These are phyloP conservation scores for Aphelenchoides avenae DNA, from an alignment of 1,140 invertebrate genomes.

Conservation along the genomic window DNA sequence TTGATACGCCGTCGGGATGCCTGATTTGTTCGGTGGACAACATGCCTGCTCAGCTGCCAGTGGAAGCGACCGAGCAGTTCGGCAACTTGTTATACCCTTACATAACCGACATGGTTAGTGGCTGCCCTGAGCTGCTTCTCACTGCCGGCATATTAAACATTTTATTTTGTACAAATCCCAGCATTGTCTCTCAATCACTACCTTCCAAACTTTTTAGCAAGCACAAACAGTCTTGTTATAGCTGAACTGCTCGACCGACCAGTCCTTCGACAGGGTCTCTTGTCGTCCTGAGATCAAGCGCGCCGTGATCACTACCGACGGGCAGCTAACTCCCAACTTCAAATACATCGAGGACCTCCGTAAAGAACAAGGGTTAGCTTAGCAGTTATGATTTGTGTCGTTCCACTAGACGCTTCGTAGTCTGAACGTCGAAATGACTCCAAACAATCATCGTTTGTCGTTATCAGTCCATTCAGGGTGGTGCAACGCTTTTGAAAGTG, in stretches of 20 bases:
- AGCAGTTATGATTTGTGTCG: too few relatives aligned
- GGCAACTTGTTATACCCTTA: slow-evolving; percentile 86
- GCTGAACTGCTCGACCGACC: slow-evolving; percentile 65
- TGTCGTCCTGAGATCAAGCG: slow-evolving; percentile 54
- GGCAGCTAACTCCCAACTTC: slow-evolving; percentile 80
- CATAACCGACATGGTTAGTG: slow-evolving; percentile 73
- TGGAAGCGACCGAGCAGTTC: slow-evolving; percentile 95
- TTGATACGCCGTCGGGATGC: slow-evolving; percentile 68
- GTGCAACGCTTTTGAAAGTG: too few relatives aligned
- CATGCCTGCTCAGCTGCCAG: slow-evolving; percentile 96
- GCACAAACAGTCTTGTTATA: slow-evolving; percentile 40
- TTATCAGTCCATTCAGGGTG: too few relatives aligned
- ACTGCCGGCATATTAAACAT: not conserved
- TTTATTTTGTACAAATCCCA: not conserved
- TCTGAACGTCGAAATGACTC: too few relatives aligned
- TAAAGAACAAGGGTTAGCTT: slow-evolving; percentile 62
- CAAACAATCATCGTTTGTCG: too few relatives aligned
- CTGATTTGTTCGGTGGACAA: slow-evolving; percentile 98
- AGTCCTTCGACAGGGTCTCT: slow-evolving; percentile 48
- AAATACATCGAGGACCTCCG: slow-evolving; percentile 90
- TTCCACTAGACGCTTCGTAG: too few relatives aligned
- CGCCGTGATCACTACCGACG: slow-evolving; percentile 92
- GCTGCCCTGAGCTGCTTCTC: too few relatives aligned
- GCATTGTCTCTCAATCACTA: not conserved
- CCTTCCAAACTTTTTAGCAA: too few relatives aligned